phyloP scores from a whole-genome alignment of 2,113 vertebrate genomes.

The Scatophagus argus region DNA sequence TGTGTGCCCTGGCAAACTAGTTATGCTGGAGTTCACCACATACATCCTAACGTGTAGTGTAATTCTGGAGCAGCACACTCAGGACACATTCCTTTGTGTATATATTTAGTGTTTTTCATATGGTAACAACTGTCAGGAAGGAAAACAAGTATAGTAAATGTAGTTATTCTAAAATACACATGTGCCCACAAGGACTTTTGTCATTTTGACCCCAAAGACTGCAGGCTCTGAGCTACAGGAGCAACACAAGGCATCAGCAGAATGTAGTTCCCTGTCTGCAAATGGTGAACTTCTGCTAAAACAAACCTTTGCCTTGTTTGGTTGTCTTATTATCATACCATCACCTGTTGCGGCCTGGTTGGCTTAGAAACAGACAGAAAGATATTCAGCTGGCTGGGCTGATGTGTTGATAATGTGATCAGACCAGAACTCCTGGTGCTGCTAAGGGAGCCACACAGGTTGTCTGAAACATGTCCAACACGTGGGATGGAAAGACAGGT shows the following conservation, averaged over 20 bases:
- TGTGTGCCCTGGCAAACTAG: not conserved
- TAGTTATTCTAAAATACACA: conserved; percentile 7
- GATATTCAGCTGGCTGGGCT: conserved; percentile 13
- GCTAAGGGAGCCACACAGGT: conserved; percentile 44
- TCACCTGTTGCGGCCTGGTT: not conserved
- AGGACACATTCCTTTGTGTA: conserved; percentile 9
- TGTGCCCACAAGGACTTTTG: conserved; percentile 11
- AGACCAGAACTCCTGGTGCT: conserved; percentile 15
- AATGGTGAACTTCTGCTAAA: conserved; percentile 20
- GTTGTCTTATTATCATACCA: not conserved
- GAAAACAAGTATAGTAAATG: not conserved
- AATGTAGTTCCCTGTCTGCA: conserved; percentile 8
- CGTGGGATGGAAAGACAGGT: not conserved
- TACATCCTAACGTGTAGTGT: not conserved
- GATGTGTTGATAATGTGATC: conserved; percentile 2
- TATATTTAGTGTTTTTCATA: not conserved
- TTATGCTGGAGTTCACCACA: conserved; percentile 8
- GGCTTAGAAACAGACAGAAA: conserved; percentile 4
- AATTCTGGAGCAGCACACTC: not conserved
- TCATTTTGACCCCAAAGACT: conserved; percentile 27
- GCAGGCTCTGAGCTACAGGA: not conserved
- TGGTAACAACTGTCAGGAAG: not conserved
- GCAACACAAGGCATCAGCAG: not conserved
- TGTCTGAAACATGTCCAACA: conserved; percentile 36
- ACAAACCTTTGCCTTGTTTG: not conserved